Evolutionary conservation across 2,113 vertebrate species (phyloP).

Genomic region (Circaetus gallicus): DNA sequence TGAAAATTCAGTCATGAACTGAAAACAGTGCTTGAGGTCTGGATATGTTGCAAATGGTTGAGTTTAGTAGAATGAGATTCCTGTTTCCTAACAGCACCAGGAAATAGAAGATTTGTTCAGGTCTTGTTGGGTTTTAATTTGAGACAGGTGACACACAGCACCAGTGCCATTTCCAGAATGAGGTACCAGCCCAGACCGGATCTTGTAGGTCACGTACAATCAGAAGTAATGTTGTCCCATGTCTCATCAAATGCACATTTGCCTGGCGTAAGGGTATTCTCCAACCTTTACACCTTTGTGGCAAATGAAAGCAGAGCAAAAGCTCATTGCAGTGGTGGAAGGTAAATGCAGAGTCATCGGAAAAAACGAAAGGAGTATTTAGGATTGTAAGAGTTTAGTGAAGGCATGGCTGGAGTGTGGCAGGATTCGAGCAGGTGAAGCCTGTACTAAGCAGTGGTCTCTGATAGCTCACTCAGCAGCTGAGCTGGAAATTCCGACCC

Average conservation of each 20-base stretch:
- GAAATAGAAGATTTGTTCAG: background rate
- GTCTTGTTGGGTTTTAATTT: background rate
- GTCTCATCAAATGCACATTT: background rate
- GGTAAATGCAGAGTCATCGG: background rate
- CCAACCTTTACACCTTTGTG: background rate
- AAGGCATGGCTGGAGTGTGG: accelerated
- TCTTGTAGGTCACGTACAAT: background rate
- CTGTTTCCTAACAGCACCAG: background rate
- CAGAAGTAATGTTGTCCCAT: background rate
- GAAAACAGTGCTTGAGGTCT: background rate
- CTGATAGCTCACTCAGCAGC: background rate
- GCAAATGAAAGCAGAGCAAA: background rate
- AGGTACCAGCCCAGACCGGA: background rate
- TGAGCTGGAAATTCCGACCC: background rate
- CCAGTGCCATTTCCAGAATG: background rate
- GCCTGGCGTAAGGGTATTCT: background rate
- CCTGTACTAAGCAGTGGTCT: background rate
- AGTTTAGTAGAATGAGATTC: background rate
- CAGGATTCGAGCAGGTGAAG: background rate
- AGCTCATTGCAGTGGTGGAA: background rate
- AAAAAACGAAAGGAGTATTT: background rate
- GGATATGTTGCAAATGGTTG: background rate
- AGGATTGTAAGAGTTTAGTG: background rate
- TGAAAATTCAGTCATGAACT: background rate
- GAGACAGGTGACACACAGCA: background rate